A percentile compares a stretch with the other conserved stretches of the same genome.
phyloP scores from a whole-genome alignment of 2,113 vertebrate genomes.

The Arvicanthis niloticus region DNA sequence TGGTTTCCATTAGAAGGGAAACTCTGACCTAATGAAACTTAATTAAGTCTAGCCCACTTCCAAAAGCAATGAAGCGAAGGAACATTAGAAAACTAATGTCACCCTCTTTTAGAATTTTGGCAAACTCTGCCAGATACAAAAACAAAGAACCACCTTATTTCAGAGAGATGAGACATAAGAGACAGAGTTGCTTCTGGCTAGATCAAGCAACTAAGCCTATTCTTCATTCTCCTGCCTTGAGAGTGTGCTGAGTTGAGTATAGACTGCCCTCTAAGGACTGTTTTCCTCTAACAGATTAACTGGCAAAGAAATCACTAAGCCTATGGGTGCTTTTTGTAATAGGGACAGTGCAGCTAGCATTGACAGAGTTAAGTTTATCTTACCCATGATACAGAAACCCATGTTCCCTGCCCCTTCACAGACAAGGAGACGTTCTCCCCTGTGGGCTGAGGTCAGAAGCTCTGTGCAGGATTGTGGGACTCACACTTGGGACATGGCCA shows the following conservation, averaged over 20 bases:
- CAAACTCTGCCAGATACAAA: background rate
- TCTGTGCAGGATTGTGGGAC: background rate
- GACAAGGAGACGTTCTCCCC: background rate
- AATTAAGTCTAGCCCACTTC: conserved; percentile 41
- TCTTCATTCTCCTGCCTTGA: background rate
- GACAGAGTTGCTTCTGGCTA: background rate
- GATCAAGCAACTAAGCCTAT: background rate
- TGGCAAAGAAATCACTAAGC: background rate
- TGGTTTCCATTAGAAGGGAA: conserved; percentile 63
- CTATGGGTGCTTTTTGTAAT: background rate
- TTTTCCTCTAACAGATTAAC: background rate
- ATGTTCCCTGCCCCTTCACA: background rate
- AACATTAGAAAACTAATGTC: conserved; percentile 47
- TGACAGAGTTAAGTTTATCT: background rate
- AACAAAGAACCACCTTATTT: background rate
- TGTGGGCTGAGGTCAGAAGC: background rate
- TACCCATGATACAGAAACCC: background rate
- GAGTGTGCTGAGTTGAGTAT: background rate
- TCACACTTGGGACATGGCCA: background rate
- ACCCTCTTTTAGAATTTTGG: conserved; percentile 62
- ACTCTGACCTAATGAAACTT: conserved; percentile 66
- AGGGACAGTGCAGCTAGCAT: background rate
- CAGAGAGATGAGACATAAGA: background rate
- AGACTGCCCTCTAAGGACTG: background rate
- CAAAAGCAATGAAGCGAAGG: conserved; percentile 41